Percentiles rank a stretch among this genome's conserved stretches.
Conservation (phyloP, 2,888 invertebrate genomes). For the Diabrotica balteata region DNA sequence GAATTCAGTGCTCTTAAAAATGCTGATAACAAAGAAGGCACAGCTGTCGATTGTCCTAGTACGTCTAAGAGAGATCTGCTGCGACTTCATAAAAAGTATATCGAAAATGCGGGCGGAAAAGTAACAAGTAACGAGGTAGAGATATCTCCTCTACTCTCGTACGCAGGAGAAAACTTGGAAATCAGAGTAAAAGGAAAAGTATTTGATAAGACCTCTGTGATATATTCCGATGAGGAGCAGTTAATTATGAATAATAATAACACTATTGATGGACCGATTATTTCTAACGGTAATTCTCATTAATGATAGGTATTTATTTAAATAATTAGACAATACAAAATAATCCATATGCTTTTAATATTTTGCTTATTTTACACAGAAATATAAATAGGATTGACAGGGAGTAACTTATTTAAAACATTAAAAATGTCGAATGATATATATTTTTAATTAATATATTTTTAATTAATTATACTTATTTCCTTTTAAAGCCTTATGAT, state of each 20-base stretch:
- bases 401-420: no score
- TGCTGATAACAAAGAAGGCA: conserved; percentile 73
- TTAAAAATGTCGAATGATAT: no score
- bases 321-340: no score
- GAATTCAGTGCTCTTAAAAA: conserved; percentile 99
- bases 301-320: background rate
- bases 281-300: conserved; percentile 14
- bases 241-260: conserved; percentile 33
- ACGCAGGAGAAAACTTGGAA: conserved; percentile 86
- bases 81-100: conserved; percentile 78
- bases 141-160: conserved; percentile 90
- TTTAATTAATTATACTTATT: no score
- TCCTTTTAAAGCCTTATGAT: no score
- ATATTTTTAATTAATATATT: no score
- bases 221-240: conserved; percentile 44
- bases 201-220: conserved; percentile 42
- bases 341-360: no score
- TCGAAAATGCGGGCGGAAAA: conserved; percentile 82
- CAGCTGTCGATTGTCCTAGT: conserved; percentile 89
- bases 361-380: no score
- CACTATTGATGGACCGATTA: conserved; percentile 20
- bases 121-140: conserved; percentile 78
- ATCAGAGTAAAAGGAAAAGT: conserved; percentile 44
- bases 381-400: no score
- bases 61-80: conserved; percentile 84